These are phyloP conservation scores for Selenia dentaria DNA, from an alignment of 2,888 invertebrate genomes.

Conservation along the genomic window DNA sequence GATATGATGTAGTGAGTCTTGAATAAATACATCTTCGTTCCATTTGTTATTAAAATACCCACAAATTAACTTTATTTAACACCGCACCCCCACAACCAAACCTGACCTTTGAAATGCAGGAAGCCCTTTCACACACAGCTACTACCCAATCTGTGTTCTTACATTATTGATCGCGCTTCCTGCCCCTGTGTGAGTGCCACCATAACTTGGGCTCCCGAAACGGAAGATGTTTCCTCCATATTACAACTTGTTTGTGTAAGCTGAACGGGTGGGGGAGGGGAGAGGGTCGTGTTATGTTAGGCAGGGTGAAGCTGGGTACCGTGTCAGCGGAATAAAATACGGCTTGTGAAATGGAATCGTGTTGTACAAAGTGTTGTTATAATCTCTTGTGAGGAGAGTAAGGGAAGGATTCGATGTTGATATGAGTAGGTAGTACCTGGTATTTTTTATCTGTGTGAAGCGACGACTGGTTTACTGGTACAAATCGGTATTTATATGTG, in stretches of 20 bases:
- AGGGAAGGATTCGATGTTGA: background rate
- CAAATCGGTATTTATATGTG: no score
- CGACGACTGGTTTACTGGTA: no score
- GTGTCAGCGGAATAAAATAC: conserved; percentile 28
- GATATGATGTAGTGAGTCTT: no score
- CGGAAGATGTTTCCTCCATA: conserved; percentile 21
- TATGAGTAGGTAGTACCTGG: no score
- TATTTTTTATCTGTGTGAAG: no score
- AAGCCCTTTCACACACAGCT: conserved; percentile 7
- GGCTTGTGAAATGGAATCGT: conserved; percentile 23
- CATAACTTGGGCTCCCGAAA: conserved; percentile 24
- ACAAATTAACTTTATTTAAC: no score
- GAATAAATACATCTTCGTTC: no score
- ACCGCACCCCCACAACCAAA: conserved; percentile 20
- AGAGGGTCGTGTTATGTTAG: conserved; percentile 22
- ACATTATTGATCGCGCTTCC: conserved; percentile 29
- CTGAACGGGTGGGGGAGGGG: conserved; percentile 19
- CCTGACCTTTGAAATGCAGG: conserved; percentile 28
- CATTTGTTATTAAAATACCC: no score
- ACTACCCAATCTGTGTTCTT: background rate
- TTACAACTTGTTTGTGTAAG: conserved; percentile 23
- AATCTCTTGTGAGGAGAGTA: conserved; percentile 5
- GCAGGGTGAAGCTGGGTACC: conserved; percentile 13
- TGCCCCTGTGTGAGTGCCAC: conserved; percentile 17
- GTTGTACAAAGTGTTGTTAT: conserved; percentile 19